phyloP scores from a whole-genome alignment of 2,113 vertebrate species.

The Zootoca vivipara region DNA sequence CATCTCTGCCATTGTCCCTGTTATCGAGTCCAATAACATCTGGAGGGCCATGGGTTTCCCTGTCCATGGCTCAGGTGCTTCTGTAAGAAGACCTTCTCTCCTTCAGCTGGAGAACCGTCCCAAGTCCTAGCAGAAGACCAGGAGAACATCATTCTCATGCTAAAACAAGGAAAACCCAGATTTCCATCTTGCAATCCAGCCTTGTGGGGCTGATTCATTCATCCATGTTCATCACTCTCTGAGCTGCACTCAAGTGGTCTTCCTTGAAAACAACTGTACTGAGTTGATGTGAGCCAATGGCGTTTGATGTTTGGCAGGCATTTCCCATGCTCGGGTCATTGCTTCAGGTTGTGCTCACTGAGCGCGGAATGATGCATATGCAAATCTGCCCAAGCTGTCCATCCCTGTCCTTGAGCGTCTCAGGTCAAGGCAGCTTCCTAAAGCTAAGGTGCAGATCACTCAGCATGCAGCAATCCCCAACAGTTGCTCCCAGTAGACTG shows the following conservation, averaged over 20 bases:
- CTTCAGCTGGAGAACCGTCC: background rate
- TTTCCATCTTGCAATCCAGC: slow-evolving; percentile 34
- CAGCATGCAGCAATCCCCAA: background rate
- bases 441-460: background rate
- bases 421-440: no score
- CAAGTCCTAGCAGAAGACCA: background rate
- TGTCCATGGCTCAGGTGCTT: background rate
- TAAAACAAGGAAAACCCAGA: slow-evolving; percentile 23
- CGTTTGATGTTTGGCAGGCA: background rate
- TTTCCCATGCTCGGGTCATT: slow-evolving; percentile 15
- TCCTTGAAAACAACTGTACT: background rate
- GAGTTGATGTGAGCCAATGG: no score
- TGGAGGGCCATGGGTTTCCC: background rate
- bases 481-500: background rate
- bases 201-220: slow-evolving; percentile 3
- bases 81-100: background rate
- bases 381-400: background rate
- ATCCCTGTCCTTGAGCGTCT: background rate
- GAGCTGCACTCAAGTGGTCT: background rate
- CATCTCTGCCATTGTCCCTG: background rate
- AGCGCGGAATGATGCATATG: background rate
- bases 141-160: background rate
- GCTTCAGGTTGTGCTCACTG: slow-evolving; percentile 44
- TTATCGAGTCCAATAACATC: background rate
- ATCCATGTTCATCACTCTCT: background rate